These are phyloP conservation scores for Callosobruchus maculatus DNA, from an alignment of 2,888 invertebrate genomes.

Conservation along the genomic window DNA sequence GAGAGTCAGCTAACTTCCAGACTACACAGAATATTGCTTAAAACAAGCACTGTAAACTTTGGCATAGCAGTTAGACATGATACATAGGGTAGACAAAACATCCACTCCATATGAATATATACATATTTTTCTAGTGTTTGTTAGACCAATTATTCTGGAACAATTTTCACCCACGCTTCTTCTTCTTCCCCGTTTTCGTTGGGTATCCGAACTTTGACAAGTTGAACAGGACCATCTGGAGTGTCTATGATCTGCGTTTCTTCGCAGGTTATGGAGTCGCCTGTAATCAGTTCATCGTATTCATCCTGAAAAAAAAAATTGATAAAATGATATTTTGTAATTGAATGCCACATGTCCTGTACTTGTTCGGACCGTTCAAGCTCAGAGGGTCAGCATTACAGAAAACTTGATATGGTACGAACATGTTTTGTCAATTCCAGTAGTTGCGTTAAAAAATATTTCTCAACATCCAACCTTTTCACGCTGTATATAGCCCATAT, in stretches of 20 bases:
- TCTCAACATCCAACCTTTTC: too few relatives aligned
- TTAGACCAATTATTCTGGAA: slow-evolving; percentile 24
- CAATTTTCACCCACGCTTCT: slow-evolving; percentile 49
- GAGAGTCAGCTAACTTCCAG: too few relatives aligned
- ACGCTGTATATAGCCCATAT: too few relatives aligned
- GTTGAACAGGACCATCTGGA: slow-evolving; percentile 44
- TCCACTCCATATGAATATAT: not conserved
- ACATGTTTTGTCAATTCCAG: too few relatives aligned
- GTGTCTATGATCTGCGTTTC: slow-evolving; percentile 49
- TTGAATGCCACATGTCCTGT: too few relatives aligned
- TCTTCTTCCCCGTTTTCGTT: slow-evolving; percentile 47
- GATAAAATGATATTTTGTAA: too few relatives aligned
- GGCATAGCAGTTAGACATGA: not conserved
- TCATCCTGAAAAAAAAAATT: slow-evolving; percentile 22
- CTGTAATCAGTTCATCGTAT: slow-evolving; percentile 37
- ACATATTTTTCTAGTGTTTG: not conserved
- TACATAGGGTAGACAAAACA: not conserved
- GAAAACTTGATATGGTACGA: too few relatives aligned
- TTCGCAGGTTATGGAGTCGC: slow-evolving; percentile 37
- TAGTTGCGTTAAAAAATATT: too few relatives aligned
- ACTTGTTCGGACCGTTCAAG: too few relatives aligned
- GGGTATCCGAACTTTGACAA: slow-evolving; percentile 46
- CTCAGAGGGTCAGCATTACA: too few relatives aligned
- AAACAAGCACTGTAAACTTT: not conserved
- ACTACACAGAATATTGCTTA: not conserved